Evolutionary conservation across 2,888 invertebrate genomes (phyloP).

Genomic region (Hydrotaea cyrtoneurina): DNA sequence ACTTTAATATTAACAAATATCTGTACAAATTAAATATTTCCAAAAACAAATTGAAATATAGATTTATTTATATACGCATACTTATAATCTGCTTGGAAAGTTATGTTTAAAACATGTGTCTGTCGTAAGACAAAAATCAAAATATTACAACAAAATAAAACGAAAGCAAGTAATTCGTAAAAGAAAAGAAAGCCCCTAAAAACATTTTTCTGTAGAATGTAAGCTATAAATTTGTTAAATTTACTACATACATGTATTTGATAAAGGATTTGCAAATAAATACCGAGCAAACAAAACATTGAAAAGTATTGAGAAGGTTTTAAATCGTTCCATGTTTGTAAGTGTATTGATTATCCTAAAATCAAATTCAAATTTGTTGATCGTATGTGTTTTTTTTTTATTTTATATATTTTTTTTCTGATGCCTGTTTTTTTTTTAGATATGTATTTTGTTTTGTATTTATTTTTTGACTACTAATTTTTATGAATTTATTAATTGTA

Average conservation of each 20-base stretch:
- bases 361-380: slow-evolving; percentile 24
- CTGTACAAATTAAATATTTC: slow-evolving; percentile 33
- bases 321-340: neutral
- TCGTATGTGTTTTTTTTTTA: neutral
- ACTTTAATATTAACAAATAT: slow-evolving; percentile 21
- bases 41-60: neutral
- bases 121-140: slow-evolving; percentile 23
- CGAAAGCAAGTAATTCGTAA: neutral
- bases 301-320: neutral
- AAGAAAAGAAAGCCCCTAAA: neutral
- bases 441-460: slow-evolving; percentile 30
- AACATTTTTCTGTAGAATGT: neutral
- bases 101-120: slow-evolving; percentile 53
- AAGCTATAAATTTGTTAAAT: slow-evolving; percentile 19
- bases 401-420: neutral
- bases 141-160: neutral
- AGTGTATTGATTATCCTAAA: slow-evolving; percentile 1
- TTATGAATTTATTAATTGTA: slow-evolving; percentile 33
- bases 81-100: slow-evolving; percentile 25
- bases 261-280: neutral
- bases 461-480: slow-evolving; percentile 25
- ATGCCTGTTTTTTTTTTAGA: neutral
- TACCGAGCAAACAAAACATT: neutral
- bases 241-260: slow-evolving; percentile 4
- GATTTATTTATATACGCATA: neutral